Base-by-base conservation (phyloP, 1,140 invertebrate genomes). In the Cydia pomonella region DNA sequence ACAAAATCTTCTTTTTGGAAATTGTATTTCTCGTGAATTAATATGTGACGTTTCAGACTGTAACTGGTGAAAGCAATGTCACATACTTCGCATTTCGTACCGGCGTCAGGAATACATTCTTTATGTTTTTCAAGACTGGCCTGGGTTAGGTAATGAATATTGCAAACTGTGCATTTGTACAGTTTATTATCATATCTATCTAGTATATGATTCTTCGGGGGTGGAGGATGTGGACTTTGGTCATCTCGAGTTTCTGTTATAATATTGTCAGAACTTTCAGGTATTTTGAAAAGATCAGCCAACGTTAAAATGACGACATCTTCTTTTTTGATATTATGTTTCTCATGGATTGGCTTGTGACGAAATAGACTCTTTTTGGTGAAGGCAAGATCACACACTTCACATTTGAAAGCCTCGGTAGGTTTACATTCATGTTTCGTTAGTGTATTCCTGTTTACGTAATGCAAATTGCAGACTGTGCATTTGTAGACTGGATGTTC, bases 1-100 rank as follows among this genome's bases (percentile, higher is more conserved):
- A 33, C 27, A 18, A 69, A 69, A 33, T 73, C 72, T 23, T 47
- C 38, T 50, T 73, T 73, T 50, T 53, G 50, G 16, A 50, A 73
- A 12, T 47, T 47, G 21, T 50, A 29, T 7, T 23, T 50, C 18
- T 73, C 47, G 41, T 73, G 72, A 38, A 73, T 47, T 23, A 7
- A 13, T 47, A 27, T 73, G 23, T 73, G 41, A 6, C 47, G 47
- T 16, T 23, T 47, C 33, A 47, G 7, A 16, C 41, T 73, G 41
- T 23, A 23, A 10, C 6, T 27, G 16, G 41, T 47, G 38, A 53
- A 73, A 25, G 44, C 6, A 13, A 50, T 41, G 29, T 33, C 27
- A n/a, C 64, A 69, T 69, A 16, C n/a, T 7, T 69, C 64, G 29
- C 64, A 69, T 21, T 18, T 38, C 3, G 18, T 2, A 23, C n/a